Conservation (phyloP, 1,140 invertebrate genomes). For the Spodoptera frugiperda region DNA sequence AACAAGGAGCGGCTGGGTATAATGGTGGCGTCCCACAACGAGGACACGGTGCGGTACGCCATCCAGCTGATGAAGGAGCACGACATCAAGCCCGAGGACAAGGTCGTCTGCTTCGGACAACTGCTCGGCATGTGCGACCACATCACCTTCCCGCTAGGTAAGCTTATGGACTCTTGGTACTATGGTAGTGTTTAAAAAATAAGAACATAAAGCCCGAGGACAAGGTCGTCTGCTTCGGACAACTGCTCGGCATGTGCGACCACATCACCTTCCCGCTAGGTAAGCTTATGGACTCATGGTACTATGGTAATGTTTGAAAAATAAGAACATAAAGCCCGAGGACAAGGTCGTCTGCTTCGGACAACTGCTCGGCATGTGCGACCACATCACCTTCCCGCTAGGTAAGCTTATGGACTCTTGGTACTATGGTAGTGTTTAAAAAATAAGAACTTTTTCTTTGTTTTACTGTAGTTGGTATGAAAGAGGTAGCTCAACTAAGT, state of each 20-base stretch:
- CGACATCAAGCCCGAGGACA: constrained; percentile 94
- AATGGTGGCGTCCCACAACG: constrained; percentile 99
- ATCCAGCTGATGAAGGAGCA: constrained; percentile 98
- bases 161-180: constrained; percentile 43
- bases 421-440: not conserved
- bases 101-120: constrained; percentile 99
- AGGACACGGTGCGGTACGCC: constrained; percentile 98
- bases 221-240: constrained; percentile 98
- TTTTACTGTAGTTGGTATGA: too few species aligned
- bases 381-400: constrained; percentile 98
- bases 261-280: constrained; percentile 98
- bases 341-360: constrained; percentile 99
- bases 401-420: constrained; percentile 89
- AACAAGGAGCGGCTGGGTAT: constrained; percentile 89
- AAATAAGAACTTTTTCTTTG: too few species aligned
- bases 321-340: constrained; percentile 94
- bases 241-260: constrained; percentile 99
- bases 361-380: constrained; percentile 99
- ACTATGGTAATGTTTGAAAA: not conserved
- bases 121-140: constrained; percentile 99
- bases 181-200: not conserved
- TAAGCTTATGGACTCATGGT: constrained; percentile 79
- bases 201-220: constrained; percentile 95
- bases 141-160: constrained; percentile 97
- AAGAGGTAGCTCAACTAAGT: too few species aligned